Percentiles rank a stretch among this genome's conserved stretches.
phyloP scores from a whole-genome alignment of 1,140 invertebrate species.

The Melipona quadrifasciata region DNA sequence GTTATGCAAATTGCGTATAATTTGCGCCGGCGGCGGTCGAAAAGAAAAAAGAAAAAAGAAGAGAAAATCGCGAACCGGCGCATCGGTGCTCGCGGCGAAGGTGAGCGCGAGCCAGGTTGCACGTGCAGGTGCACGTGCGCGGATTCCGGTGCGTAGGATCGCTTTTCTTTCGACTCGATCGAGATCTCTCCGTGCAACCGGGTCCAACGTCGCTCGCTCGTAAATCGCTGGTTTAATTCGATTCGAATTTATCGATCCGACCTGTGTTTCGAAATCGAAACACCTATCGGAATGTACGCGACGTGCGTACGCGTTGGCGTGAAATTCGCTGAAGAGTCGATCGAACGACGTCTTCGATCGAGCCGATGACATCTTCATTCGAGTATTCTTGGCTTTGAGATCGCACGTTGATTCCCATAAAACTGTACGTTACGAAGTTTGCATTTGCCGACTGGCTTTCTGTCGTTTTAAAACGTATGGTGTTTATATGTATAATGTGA shows the following conservation, averaged over 20 bases:
- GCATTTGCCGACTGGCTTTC: not conserved
- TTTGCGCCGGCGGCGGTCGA: conserved; percentile 18
- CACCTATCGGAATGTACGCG: not conserved
- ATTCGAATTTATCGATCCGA: conserved; percentile 19
- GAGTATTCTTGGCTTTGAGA: not conserved
- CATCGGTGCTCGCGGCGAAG: conserved; percentile 1
- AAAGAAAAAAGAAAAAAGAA: not conserved
- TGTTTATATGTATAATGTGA: no score
- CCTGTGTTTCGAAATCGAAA: not conserved
- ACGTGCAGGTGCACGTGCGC: conserved; percentile 38
- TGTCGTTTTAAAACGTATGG: not conserved
- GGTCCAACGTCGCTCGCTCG: not conserved
- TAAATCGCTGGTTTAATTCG: conserved; percentile 12
- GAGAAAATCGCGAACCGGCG: not conserved
- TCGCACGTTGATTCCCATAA: not conserved
- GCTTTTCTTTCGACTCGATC: conserved; percentile 43
- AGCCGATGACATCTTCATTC: not conserved
- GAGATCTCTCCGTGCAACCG: conserved; percentile 23
- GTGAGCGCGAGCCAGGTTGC: not conserved
- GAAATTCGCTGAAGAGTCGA: not conserved
- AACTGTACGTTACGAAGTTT: not conserved
- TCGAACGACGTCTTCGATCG: no score
- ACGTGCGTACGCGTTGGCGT: not conserved
- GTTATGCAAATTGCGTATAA: conserved; percentile 24
- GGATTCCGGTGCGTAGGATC: conserved; percentile 21